phyloP scores from a whole-genome alignment of 2,797 vertebrate genomes.

The Neosalanx taihuensis region DNA sequence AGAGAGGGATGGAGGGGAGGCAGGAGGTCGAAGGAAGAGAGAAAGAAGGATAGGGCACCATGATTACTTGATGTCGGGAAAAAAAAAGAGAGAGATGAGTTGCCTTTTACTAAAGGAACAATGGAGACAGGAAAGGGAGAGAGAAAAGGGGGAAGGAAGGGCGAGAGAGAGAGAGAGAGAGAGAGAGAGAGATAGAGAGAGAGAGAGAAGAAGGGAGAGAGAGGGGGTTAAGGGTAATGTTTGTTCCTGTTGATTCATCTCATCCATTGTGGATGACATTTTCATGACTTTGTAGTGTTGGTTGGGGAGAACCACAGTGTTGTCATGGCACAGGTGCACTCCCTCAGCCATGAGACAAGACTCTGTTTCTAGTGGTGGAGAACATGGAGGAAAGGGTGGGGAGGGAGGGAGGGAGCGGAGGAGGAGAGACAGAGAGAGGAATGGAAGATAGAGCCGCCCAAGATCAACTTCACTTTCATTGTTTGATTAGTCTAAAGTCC shows the following conservation, averaged over 20 bases:
- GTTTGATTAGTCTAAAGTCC: slow-evolving; percentile 9
- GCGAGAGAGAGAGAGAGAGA: neutral
- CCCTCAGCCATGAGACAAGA: too few relatives aligned
- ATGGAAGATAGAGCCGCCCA: neutral
- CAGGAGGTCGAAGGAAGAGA: slow-evolving; percentile 51
- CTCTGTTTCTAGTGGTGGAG: too few relatives aligned
- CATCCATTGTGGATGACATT: neutral
- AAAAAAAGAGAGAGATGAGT: slow-evolving; percentile 35
- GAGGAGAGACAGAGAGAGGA: neutral
- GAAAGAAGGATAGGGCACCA: slow-evolving; percentile 24
- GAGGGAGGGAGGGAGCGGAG: neutral
- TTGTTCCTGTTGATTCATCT: too few relatives aligned
- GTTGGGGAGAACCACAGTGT: too few relatives aligned
- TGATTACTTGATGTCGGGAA: slow-evolving; percentile 39
- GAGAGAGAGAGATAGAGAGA: slow-evolving; percentile 25
- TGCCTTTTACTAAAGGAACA: neutral
- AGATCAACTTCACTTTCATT: neutral
- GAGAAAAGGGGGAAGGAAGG: slow-evolving; percentile 13
- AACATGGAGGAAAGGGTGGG: too few relatives aligned
- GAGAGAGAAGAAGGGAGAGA: slow-evolving; percentile 19
- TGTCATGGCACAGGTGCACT: too few relatives aligned
- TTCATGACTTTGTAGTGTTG: too few relatives aligned
- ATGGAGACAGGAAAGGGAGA: neutral
- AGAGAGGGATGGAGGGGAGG: slow-evolving; percentile 33
- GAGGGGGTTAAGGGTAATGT: neutral